Percentiles rank a stretch among this genome's conserved stretches.
Conservation (phyloP, 1,140 invertebrate genomes). For the Carposina sasakii region DNA sequence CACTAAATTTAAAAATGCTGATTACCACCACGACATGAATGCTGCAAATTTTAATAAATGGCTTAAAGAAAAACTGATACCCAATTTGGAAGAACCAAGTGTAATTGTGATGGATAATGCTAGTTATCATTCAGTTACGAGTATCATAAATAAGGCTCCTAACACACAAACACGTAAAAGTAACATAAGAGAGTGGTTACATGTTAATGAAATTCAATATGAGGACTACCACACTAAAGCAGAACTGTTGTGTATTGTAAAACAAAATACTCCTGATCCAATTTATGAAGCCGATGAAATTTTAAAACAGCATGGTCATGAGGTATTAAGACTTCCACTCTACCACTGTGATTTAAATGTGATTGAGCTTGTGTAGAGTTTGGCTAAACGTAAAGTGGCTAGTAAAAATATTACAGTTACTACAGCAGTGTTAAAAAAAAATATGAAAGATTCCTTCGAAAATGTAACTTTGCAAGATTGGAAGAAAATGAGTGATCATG, state of each 20-base stretch:
- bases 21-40: conserved; percentile 15
- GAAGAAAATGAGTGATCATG: too few species aligned
- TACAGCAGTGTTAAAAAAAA: too few species aligned
- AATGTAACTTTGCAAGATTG: too few species aligned
- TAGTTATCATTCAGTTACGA: conserved; percentile 4
- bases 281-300: conserved; percentile 9
- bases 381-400: conserved; percentile 15
- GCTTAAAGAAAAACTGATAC: conserved; percentile 10
- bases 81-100: conserved; percentile 3
- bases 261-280: conserved; percentile 9
- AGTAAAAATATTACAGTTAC: too few species aligned
- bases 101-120: conserved; percentile 13
- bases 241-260: conserved; percentile 3
- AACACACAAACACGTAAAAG: not conserved
- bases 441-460: too few species aligned
- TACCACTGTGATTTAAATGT: conserved; percentile 26
- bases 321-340: conserved; percentile 15
- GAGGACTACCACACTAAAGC: conserved; percentile 2
- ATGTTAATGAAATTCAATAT: conserved; percentile 5
- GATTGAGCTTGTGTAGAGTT: conserved; percentile 21
- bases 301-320: conserved; percentile 7
- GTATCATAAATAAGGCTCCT: conserved; percentile 11
- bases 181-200: conserved; percentile 6
- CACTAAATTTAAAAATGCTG: conserved; percentile 5
- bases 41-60: conserved; percentile 6